A percentile compares a stretch with the other conserved stretches of the same genome.
These are phyloP conservation scores for Helicoverpa assulta DNA, from an alignment of 2,888 invertebrate species.

Conservation along the genomic window DNA sequence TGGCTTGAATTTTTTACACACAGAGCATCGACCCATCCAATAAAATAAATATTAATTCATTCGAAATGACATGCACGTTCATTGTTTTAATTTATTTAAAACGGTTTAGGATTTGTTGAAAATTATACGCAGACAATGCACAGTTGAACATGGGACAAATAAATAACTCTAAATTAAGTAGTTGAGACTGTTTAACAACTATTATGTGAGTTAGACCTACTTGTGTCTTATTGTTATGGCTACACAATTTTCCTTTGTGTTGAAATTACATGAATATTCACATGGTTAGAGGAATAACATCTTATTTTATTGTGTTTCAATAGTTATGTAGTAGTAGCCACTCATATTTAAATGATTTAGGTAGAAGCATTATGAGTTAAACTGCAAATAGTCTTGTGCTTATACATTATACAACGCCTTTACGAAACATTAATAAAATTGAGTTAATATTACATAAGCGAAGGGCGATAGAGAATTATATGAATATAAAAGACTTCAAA, in stretches of 20 bases:
- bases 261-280: constrained; percentile 51
- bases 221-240: constrained; percentile 34
- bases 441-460: background rate
- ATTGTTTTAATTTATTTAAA: constrained; percentile 15
- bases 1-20: constrained; percentile 19
- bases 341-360: constrained; percentile 1
- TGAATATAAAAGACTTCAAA: too few species aligned
- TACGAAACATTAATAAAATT: constrained; percentile 1
- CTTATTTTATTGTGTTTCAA: constrained; percentile 37
- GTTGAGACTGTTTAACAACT: constrained; percentile 21
- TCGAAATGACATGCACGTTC: constrained; percentile 14
- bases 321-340: constrained; percentile 8
- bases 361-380: constrained; percentile 1
- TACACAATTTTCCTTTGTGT: constrained; percentile 51
- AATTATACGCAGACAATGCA: constrained; percentile 2
- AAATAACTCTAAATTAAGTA: constrained; percentile 9
- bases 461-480: too few species aligned
- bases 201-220: constrained; percentile 25
- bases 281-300: constrained; percentile 45
- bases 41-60: constrained; percentile 16
- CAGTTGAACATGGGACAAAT: constrained; percentile 6
- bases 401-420: constrained; percentile 10
- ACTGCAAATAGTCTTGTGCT: background rate
- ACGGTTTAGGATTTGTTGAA: constrained; percentile 9
- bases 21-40: constrained; percentile 32